Conservation (phyloP, 2,113 vertebrate genomes). For the Catharus fuscescens region DNA sequence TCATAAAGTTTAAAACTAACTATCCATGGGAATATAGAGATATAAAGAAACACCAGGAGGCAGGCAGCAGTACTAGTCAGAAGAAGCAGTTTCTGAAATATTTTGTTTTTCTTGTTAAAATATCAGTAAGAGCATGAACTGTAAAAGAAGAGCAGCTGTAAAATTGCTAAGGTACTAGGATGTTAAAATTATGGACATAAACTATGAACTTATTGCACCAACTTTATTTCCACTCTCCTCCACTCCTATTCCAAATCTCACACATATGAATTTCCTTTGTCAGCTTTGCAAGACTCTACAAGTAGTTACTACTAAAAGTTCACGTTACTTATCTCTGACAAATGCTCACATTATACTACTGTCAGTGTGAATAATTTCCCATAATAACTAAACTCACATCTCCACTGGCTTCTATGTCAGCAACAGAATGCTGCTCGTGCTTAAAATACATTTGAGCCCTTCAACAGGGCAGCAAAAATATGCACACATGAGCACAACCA, state of each 20-base stretch:
- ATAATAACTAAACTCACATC: neutral
- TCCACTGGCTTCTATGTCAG: neutral
- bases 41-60: neutral
- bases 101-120: neutral
- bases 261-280: neutral
- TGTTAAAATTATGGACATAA: neutral
- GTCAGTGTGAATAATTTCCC: neutral
- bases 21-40: neutral
- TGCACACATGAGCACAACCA: rapidly evolving
- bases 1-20: neutral
- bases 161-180: neutral
- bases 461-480: neutral
- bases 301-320: neutral
- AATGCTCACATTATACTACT: neutral
- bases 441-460: neutral
- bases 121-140: neutral
- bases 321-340: neutral
- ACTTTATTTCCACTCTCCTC: neutral
- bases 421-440: neutral
- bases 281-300: neutral
- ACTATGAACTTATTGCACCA: neutral
- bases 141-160: neutral
- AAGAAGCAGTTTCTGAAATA: neutral
- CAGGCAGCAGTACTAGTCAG: neutral
- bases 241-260: neutral